Base-by-base conservation (phyloP, 2,888 invertebrate species). In the Elysia crispata region DNA sequence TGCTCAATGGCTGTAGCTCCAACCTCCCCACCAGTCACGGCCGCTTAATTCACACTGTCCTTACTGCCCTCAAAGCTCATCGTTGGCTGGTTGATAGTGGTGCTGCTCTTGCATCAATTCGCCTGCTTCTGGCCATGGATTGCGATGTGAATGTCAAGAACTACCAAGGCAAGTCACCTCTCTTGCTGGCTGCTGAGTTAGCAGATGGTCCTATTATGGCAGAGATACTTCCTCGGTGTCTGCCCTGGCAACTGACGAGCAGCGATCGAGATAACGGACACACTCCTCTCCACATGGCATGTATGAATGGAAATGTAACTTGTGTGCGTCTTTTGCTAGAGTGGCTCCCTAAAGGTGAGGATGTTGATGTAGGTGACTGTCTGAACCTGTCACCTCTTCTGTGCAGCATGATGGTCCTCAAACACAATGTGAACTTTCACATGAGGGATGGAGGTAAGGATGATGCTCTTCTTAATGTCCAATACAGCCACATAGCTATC, bases 1-100 rank as follows among this genome's bases (percentile, higher is more conserved):
- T 86, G 13, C 81, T 85, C 13, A 85, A 86, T 78, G 86, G 86
- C 8, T 86, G 86, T 76, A 86, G 86, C 76, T 84, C 86, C 20
- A 86, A 86, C 74, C 78, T 86, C n/a, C 86, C 86, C 5, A 86
- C 86, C 18, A 83, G 83, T 15, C 80, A 82, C 31, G 86, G 86
- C 1, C 83, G 86, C n/a, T 79, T 86, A 30, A 83, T 86, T 31
- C 86, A 86, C 62, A 81, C 86, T 15, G 83, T 86, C 11, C 67
- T 86, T 3, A 83, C 84, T 20, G 80, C 82, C 0, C 77, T 86
- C 33, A 85, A 86, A 64, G 81, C 85, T 1, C 49, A 80, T 3
- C 77, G 81, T 49, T 81, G 84, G 13, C 70, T 82, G n/a, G 28
- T 83, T n/a, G 74, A 79, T 3, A 74, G 31, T 30, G 78, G 76